phyloP scores from a whole-genome alignment of 2,113 vertebrate genomes.

The pig (Sus scrofa) region DNA sequence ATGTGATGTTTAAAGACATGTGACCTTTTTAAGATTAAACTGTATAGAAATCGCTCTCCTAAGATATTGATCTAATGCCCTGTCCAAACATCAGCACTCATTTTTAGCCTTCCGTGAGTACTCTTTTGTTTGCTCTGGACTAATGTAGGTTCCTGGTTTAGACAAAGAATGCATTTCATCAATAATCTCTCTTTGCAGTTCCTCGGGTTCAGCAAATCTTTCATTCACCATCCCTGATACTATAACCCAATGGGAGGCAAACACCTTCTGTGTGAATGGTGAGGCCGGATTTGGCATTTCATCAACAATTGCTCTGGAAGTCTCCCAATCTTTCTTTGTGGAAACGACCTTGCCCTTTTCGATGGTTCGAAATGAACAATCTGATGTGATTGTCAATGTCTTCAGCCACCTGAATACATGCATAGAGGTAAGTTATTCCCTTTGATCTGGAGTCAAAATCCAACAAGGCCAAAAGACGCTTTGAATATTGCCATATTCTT shows the following conservation, averaged over 20 bases:
- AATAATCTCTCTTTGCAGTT: conserved; percentile 68
- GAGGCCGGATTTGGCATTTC: conserved; percentile 92
- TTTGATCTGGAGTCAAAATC: neutral
- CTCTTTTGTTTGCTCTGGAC: neutral
- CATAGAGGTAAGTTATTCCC: conserved; percentile 81
- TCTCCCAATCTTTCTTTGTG: conserved; percentile 93
- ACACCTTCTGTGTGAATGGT: conserved; percentile 92
- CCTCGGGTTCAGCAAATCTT: conserved; percentile 75
- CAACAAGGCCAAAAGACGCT: neutral
- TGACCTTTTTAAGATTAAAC: neutral
- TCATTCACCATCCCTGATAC: conserved; percentile 91
- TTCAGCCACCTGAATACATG: conserved; percentile 87
- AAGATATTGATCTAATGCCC: neutral
- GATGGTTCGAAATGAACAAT: conserved; percentile 90
- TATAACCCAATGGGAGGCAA: conserved; percentile 94
- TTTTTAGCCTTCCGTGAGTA: conserved; percentile 45
- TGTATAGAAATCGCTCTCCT: neutral
- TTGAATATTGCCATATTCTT: neutral
- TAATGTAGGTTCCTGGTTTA: neutral
- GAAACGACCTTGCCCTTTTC: conserved; percentile 91
- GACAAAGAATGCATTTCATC: neutral
- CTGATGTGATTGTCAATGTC: conserved; percentile 90
- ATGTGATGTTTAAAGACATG: neutral
- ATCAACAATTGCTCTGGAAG: conserved; percentile 81
- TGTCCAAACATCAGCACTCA: neutral